Evolutionary conservation across 2,113 vertebrate genomes (phyloP), one percentile per base, ranked within the genome.

Genomic region (Nycticryphes semicollaris): DNA sequence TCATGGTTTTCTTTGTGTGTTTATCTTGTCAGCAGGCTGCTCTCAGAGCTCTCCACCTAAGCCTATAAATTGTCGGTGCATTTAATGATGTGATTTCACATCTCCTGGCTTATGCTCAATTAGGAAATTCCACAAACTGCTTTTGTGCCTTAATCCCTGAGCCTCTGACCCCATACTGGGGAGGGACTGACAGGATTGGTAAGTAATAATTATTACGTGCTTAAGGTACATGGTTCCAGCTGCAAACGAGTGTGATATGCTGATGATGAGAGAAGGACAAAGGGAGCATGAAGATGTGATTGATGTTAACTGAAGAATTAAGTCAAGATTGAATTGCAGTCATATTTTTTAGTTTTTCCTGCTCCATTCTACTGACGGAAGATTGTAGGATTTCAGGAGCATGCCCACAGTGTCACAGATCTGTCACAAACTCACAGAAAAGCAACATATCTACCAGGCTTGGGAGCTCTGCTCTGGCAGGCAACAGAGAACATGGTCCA

Each of bases 71-170:
- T 10, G 64, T 94, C 3, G 97, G 96, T 35, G 50, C 97, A 43
- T 97, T 98, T 84, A 98, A 98, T 5, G 96, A 98, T 9, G 54
- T 98, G 3, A n/a, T 98, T 95, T 96, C 74, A 5, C 98, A 98
- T 93, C 83, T 98, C 92, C 96, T 98, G 81, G 96, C 96, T 91
- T 98, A 98, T 86, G 96, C 97, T 92, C 97, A 97, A 9, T 97
- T 98, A 76, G 98, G 98, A 89, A 98, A 96, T 90, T 64, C 41
- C 31, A 84, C 93, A 35, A 33, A 76, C n/a, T 67, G 64, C 66
- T 94, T 95, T 86, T 64, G 85, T 77, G 84, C 94, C 96, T 80
- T 95, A 85, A 96, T 93, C 63, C 68, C 89, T 62, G 68, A 89
- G 35, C 79, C 76, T 73, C 85, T 98, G 13, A 97, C 75, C 22